These are phyloP conservation scores for Diabrotica virgifera DNA, from an alignment of 1,140 invertebrate species.

Conservation along the genomic window DNA sequence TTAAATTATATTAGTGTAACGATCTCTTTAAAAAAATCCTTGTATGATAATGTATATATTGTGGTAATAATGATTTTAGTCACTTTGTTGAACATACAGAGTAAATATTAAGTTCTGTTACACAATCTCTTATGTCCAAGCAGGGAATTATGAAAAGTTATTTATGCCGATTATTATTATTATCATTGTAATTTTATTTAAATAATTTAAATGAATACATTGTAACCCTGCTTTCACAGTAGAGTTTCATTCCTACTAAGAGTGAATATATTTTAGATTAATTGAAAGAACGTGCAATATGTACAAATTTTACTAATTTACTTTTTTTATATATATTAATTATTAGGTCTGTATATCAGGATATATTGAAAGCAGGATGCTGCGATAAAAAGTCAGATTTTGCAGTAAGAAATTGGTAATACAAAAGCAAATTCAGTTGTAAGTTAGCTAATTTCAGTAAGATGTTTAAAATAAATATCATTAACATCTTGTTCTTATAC, in stretches of 20 bases:
- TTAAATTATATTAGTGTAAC: slow-evolving; percentile 3
- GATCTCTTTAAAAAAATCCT: slow-evolving; percentile 1
- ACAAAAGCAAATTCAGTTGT: too few species aligned
- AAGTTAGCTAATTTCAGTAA: too few species aligned
- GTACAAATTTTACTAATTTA: slow-evolving; percentile 53
- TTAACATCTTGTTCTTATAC: too few species aligned
- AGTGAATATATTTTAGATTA: slow-evolving; percentile 43
- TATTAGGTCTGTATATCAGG: slow-evolving; percentile 50
- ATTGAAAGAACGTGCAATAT: slow-evolving; percentile 51
- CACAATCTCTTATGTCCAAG: slow-evolving; percentile 32
- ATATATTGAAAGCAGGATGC: slow-evolving; percentile 34
- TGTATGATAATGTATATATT: slow-evolving; percentile 24
- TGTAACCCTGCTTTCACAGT: slow-evolving; percentile 31
- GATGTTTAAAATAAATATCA: too few species aligned
- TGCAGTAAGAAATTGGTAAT: too few species aligned
- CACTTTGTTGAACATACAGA: slow-evolving; percentile 27
- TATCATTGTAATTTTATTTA: not conserved
- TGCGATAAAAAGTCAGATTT: too few species aligned
- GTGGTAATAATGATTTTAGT: slow-evolving; percentile 21
- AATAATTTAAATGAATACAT: slow-evolving; percentile 11
- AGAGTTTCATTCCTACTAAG: slow-evolving; percentile 39
- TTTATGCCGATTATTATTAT: slow-evolving; percentile 1
- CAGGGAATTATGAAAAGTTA: slow-evolving; percentile 16
- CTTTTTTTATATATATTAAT: slow-evolving; percentile 48
- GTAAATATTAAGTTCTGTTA: slow-evolving; percentile 23